Base-by-base conservation (phyloP, 2,113 vertebrate genomes). In the Spermophilus dauricus region DNA sequence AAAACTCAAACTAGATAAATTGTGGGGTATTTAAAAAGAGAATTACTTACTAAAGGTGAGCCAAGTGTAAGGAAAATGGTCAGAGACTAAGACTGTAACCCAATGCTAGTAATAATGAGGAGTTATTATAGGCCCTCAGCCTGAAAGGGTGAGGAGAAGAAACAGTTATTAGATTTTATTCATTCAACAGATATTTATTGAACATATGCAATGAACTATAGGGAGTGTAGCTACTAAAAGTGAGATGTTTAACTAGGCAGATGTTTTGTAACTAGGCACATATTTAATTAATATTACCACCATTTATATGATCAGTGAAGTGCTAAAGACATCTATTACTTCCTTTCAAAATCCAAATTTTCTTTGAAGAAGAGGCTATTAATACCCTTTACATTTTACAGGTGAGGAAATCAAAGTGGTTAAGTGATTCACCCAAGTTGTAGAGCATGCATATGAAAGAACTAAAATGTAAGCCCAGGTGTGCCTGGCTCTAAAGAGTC, bases 181-280 rank as follows among this genome's bases (percentile, higher is more conserved):
- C 34, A 75, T 56, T 95, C 51, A 92, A 42, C 17, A 92, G 85
- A 16, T 73, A 89, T 28, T 70, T 92, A 77, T 65, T 97, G 42
- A 86, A 48, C 16, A 45, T 30, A 37, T 53, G 26, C 48, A 69
- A 48, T 56, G 17, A 22, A 2, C 32, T 32, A 69, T 12, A 10
- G 14, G 14, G 8, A 37, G 56, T 37, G 4, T n/a, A 61, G 30
- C 18, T 91, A 42, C 48, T 80, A 56, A 65, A 86, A 92, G 34
- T 73, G 30, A 80, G 28, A 91, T 92, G 30, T 96, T 90, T 78
- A 94, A 58, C 18, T 69, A 72, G 92, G 24, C 69, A 45, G 48
- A 9, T n/a, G 9, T 76, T 91, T 58, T 20, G 22, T 28, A 34
- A 39, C 17, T 69, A 76, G 92, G 24, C 69, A 45, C n/a, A 9